These are phyloP conservation scores for Luidia sarsii DNA, from an alignment of 53 echinoderm and acorn worm genomes.

Conservation along the genomic window DNA sequence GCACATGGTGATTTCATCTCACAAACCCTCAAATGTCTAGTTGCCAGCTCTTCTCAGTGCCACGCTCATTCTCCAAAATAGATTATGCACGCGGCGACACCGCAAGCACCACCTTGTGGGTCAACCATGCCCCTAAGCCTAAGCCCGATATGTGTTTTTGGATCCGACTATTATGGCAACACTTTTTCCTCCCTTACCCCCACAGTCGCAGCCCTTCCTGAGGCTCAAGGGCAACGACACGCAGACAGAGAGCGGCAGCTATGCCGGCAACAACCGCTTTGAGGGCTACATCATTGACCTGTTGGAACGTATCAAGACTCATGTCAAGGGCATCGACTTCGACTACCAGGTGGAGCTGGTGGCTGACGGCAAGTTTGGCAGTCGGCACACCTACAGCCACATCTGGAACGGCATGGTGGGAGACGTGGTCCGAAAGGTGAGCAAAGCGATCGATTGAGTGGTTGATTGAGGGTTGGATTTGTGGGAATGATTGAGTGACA, in stretches of 20 bases:
- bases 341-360: slow-evolving; percentile 95
- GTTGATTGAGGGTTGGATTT: too few relatives aligned
- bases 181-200: not conserved
- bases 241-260: not conserved
- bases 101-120: too few relatives aligned
- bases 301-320: slow-evolving; percentile 78
- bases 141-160: too few relatives aligned
- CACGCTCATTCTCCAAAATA: too few relatives aligned
- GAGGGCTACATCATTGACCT: slow-evolving; percentile 98
- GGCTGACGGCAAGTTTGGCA: slow-evolving; percentile 82
- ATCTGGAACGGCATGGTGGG: slow-evolving; percentile 98
- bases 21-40: too few relatives aligned
- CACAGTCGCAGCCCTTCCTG: slow-evolving; percentile 79
- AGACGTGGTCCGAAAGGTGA: slow-evolving; percentile 87
- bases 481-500: too few relatives aligned
- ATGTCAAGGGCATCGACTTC: slow-evolving; percentile 85
- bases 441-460: too few relatives aligned
- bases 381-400: slow-evolving; percentile 64
- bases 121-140: too few relatives aligned
- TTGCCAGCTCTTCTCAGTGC: too few relatives aligned
- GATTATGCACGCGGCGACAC: too few relatives aligned
- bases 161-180: too few relatives aligned
- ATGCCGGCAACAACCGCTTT: slow-evolving; percentile 79
- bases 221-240: slow-evolving; percentile 16
- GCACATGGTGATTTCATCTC: too few relatives aligned